Evolutionary conservation across 2,797 vertebrate genomes (phyloP).

Genomic region (Prionace glauca): DNA sequence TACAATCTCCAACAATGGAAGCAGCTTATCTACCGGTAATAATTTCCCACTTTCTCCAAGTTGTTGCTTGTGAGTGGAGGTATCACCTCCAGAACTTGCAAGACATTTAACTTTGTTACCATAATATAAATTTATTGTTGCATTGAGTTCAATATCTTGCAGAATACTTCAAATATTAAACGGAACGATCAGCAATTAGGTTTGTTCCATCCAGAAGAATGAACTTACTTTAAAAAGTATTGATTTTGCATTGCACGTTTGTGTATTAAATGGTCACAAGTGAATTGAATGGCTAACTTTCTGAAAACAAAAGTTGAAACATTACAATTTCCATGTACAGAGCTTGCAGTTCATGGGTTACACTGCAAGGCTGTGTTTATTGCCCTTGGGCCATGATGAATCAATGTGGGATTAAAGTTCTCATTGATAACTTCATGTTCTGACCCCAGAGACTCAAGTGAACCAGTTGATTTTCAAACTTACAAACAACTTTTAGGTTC

Average conservation of each 20-base stretch:
- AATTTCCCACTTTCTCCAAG: neutral
- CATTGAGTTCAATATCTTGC: neutral
- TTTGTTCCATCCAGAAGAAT: neutral
- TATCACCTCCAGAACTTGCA: neutral
- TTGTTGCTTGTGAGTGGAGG: neutral
- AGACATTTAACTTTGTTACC: neutral
- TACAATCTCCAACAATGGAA: neutral
- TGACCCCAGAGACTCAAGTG: neutral
- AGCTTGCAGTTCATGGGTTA: neutral
- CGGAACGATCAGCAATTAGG: neutral
- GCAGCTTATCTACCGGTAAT: neutral
- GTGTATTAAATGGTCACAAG: neutral
- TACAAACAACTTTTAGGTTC: neutral
- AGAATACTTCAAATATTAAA: neutral
- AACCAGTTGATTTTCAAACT: neutral
- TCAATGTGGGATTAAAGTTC: neutral
- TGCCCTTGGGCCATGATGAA: neutral
- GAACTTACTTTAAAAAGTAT: neutral
- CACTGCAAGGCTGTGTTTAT: neutral
- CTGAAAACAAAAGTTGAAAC: too few species aligned
- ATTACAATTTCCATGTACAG: neutral
- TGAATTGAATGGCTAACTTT: neutral
- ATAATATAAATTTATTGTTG: slow-evolving; percentile 6
- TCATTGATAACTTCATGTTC: neutral
- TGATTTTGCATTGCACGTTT: neutral